These are phyloP conservation scores for Sycophaga agraensis DNA, from an alignment of 1,140 invertebrate species.

Conservation along the genomic window DNA sequence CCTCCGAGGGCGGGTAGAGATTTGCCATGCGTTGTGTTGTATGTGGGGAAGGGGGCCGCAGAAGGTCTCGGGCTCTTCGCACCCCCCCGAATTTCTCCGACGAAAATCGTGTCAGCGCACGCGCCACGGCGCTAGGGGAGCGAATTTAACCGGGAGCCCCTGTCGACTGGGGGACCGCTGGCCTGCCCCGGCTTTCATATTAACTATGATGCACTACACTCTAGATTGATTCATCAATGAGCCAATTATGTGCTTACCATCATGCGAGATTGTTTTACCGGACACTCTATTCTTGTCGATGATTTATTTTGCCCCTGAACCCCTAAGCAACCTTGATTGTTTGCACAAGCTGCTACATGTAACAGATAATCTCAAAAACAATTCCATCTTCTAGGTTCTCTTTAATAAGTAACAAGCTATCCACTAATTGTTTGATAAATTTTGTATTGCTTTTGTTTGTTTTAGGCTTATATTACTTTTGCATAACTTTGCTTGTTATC, in stretches of 20 bases:
- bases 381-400: no score
- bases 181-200: not conserved
- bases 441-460: no score
- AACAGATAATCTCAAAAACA: no score
- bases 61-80: not conserved
- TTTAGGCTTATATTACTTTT: no score
- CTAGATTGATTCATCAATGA: slow-evolving; percentile 4
- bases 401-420: no score
- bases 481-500: no score
- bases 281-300: not conserved
- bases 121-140: not conserved
- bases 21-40: no score
- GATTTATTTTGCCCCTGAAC: no score
- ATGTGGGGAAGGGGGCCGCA: not conserved
- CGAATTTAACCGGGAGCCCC: not conserved
- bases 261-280: not conserved
- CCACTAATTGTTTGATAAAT: no score
- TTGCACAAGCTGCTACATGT: no score
- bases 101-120: slow-evolving; percentile 1
- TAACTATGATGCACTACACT: not conserved
- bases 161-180: not conserved
- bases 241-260: not conserved
- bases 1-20: not conserved
- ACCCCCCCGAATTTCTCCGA: not conserved
- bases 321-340: no score